Evolutionary conservation across 2,113 vertebrate species (phyloP).

Genomic region (Bubo bubo): DNA sequence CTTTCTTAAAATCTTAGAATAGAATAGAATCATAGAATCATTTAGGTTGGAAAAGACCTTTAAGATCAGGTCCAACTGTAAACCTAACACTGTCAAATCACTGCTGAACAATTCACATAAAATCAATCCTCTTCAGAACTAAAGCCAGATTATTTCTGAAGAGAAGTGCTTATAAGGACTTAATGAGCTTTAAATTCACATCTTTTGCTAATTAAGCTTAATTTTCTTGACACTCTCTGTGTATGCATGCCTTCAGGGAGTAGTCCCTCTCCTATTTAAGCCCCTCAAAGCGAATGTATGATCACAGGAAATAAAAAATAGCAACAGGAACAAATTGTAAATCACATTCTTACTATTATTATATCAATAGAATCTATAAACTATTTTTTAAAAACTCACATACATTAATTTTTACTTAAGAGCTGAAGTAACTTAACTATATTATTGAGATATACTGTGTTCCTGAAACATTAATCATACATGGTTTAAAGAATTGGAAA

Average conservation of each 20-base stretch:
- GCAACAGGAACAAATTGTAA: not conserved
- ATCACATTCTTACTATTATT: not conserved
- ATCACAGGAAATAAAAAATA: not conserved
- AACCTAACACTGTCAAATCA: not conserved
- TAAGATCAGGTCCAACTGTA: not conserved
- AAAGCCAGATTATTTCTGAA: not conserved
- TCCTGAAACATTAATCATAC: not conserved
- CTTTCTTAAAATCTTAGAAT: not conserved
- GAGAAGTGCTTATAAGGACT: not conserved
- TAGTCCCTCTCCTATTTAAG: not conserved
- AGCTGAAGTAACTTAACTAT: not conserved
- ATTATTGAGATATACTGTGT: not conserved
- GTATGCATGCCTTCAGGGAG: not conserved
- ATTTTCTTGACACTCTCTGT: not conserved
- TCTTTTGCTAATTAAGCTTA: slow-evolving; percentile 18
- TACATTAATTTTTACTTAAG: not conserved
- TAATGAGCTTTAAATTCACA: not conserved
- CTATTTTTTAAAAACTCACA: not conserved
- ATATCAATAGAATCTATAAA: not conserved
- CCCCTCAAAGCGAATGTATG: not conserved
- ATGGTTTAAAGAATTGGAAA: not conserved
- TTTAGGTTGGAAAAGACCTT: not conserved
- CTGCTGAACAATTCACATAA: not conserved
- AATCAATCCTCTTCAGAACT: not conserved
- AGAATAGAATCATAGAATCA: not conserved